Evolutionary conservation across 2,797 vertebrate species (phyloP), one percentile per base, ranked within the genome.

Genomic region (Sphenodon punctatus): DNA sequence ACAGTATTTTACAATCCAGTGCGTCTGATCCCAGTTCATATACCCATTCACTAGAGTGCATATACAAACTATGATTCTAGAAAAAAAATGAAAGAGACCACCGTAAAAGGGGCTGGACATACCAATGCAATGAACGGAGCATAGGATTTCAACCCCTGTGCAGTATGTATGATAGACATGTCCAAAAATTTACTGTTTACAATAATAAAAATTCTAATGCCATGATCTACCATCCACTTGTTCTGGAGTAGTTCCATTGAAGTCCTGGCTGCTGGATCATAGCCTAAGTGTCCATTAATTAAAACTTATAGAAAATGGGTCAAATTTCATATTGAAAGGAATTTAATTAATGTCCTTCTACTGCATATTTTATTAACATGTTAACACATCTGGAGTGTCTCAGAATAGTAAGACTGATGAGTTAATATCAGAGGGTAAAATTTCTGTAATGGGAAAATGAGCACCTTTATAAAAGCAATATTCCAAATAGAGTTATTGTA

Each of bases 1-100:
- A 92, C 70, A 94, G 68, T 93, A 89, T 92, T 89, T 89, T 86
- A 95, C 90, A 95, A 92, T 91, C 91, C 91, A 94, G 92, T 93
- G 91, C 92, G 91, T 90, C 92, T 85, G 84, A 89, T 94, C 66
- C 88, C 75, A 80, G 61, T 91, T 91, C 34, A 49, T 65, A 60
- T 14, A 90, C 0, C 76, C 90, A 87, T 89, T 90, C 93, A 90
- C 91, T 78, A 94, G 80, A 92, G 82, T 87, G 94, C 86, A 94
- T 71, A 87, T 39, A 93, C 79, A 92, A 64, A 93, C 84, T 85
- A 64, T 75, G 89, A 86, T 88, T 88, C 75, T 73, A 71, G 82
- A 68, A 75, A 69, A 82, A 89, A 92, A 86, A 84, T n/a, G 68
- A 76, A 71, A 86, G 85, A 86, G 67, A 80, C 49, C 41, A 66